A percentile compares a stretch with the other conserved stretches of the same genome.
Evolutionary conservation across 2,888 invertebrate species (phyloP).

Genomic region (Drosophila borealis): DNA sequence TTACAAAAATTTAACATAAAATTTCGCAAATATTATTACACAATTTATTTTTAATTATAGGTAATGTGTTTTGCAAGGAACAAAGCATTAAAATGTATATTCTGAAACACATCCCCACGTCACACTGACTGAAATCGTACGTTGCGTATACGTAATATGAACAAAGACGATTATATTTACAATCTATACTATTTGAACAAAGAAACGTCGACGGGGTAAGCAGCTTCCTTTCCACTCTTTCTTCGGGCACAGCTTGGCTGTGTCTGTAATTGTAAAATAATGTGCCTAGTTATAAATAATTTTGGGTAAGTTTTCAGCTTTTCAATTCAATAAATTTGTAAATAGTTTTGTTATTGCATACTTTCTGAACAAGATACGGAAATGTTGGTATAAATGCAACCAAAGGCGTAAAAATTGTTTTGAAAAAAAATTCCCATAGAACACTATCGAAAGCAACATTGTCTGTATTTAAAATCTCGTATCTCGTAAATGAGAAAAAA

Average conservation of each 20-base stretch:
- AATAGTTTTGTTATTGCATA: conserved; percentile 26
- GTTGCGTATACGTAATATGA: conserved; percentile 46
- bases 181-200: neutral
- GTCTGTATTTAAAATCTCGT: conserved; percentile 68
- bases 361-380: conserved; percentile 39
- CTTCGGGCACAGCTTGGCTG: neutral
- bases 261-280: neutral
- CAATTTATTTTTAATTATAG: neutral
- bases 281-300: conserved; percentile 2
- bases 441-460: conserved; percentile 42
- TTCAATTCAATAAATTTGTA: conserved; percentile 1
- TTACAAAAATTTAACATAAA: too few species aligned
- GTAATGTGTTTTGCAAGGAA: neutral
- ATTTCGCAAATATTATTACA: neutral
- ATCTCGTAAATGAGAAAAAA: conserved; percentile 69
- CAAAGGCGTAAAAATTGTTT: conserved; percentile 22
- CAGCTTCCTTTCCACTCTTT: neutral
- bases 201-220: neutral
- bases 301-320: conserved; percentile 1
- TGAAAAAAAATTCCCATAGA: conserved; percentile 47
- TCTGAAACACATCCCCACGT: neutral
- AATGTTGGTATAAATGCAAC: conserved; percentile 37
- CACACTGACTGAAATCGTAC: neutral
- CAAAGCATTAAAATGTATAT: neutral
- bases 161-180: conserved; percentile 7